phyloP scores from a whole-genome alignment of 2,888 invertebrate species.

The Epinotia brunnichana region DNA sequence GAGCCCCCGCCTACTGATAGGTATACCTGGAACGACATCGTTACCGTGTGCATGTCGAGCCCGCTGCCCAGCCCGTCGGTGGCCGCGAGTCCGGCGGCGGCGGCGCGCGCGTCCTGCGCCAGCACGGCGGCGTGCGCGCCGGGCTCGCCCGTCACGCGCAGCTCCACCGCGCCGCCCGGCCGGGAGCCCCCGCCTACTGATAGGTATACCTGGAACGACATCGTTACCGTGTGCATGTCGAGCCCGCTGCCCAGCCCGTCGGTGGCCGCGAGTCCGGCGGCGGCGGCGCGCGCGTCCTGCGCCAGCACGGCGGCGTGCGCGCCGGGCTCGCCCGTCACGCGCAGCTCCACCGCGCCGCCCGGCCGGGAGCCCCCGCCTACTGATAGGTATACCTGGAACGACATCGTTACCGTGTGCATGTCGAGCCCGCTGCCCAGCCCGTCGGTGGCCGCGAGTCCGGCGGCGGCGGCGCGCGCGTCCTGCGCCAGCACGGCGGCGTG shows the following conservation, averaged over 20 bases:
- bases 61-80: constrained; percentile 72
- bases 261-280: constrained; percentile 63
- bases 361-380: constrained; percentile 60
- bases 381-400: constrained; percentile 56
- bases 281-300: constrained; percentile 84
- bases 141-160: too few species aligned
- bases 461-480: constrained; percentile 82
- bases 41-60: constrained; percentile 63
- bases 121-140: too few species aligned
- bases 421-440: constrained; percentile 75
- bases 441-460: constrained; percentile 64
- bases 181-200: not conserved
- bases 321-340: too few species aligned
- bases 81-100: constrained; percentile 65
- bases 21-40: too few species aligned
- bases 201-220: too few species aligned
- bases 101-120: constrained; percentile 84
- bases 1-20: too few species aligned
- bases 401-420: constrained; percentile 62
- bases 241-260: constrained; percentile 75
- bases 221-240: constrained; percentile 66
- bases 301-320: too few species aligned
- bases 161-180: too few species aligned
- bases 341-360: too few species aligned
- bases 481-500: constrained; percentile 56